Evolutionary conservation across 2,797 vertebrate genomes (phyloP), one percentile per base, ranked within the genome.

Genomic region (Catostomus latipinnis): DNA sequence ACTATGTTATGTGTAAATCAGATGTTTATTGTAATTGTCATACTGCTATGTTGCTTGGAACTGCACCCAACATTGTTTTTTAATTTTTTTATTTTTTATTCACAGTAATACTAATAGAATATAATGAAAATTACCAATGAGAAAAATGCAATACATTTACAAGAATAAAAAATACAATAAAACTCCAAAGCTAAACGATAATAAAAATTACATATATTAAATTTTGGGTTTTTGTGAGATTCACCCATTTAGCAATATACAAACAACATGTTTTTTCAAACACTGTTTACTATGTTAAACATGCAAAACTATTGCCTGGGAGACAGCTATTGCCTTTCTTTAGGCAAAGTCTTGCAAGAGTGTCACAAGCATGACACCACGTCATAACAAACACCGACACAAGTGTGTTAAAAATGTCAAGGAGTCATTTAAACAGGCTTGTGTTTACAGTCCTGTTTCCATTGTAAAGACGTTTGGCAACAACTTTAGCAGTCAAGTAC

Each of bases 341-440:
- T 74, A 78, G 61, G 53, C 14, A 34, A 70, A n/a, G 45, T 81
- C 46, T 70, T 54, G 68, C 66, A 62, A 34, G 2, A 34, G 34
- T 34, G 34, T 34, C 52, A 81, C 73, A 69, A 62, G 53, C 5
- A 14, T 75, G 68, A 80, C 78, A 76, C 11, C 77, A 61, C 13
- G 22, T 22, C 22, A 62, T 67, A 34, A 68, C 76, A 86, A 73
- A 74, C 69, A 74, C 61, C 81, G 71, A 74, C 76, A 82, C 74
- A 56, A 3, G 71, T 8, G 57, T 78, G 80, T 67, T 66, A 80
- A 57, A 54, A 18, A 50, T 76, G 71, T 68, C 74, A 48, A 16
- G 8, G 12, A 14, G 52, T 34, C 46, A 72, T 71, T 60, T 58
- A 34, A 69, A 54, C 52, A 14, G 57, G 49, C 48, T 48, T 61